Base-by-base conservation (phyloP, 2,888 invertebrate species). In the Metacarcinus magister region DNA sequence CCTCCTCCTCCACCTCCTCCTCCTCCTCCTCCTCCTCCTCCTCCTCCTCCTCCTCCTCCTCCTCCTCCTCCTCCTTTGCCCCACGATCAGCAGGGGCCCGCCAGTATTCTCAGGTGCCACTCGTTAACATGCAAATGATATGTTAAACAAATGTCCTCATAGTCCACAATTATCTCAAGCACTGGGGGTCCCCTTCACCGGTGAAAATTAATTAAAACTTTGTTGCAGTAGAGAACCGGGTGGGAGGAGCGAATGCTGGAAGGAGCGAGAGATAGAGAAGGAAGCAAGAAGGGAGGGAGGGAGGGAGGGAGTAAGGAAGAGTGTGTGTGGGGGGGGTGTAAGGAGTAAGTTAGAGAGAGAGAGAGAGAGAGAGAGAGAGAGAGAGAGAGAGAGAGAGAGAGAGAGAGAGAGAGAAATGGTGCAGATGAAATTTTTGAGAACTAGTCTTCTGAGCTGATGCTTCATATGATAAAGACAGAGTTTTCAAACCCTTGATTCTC, bases 121-220 rank as follows among this genome's bases (percentile, higher is more conserved):
- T 28, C 82, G 82, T 82, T 82, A 82, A 82, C 82, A 82, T 82
- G 82, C 82, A 82, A 82, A 82, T 82, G 82, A 82, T 82, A 82
- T 82, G 82, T 32, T 82, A 82, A 82, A 82, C 82, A 82, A 82
- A 82, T 82, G 82, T 82, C 82, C 32, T 82, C 82, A 32, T 32
- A 82, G 82, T 82, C 82, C 82, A 82, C 82, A 82, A 82, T 82
- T 82, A 82, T 82, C 82, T 82, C 82, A 82, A 82, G 82, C 82
- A 82, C 82, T 82, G 82, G 82, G 82, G 82, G 82, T 82, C 82
- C 82, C 32, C 82, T 82, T 82, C 8, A 32, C 82, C 32, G 2
- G 82, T 82, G 82, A 32, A 82, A 82, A 82, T 82, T 82, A 82
- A 82, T 82, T 82, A 82, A 82, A 82, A 82, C 82, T 82, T 82